phyloP scores from a whole-genome alignment of 2,113 vertebrate species.

The Greenwoodochromis staneri region DNA sequence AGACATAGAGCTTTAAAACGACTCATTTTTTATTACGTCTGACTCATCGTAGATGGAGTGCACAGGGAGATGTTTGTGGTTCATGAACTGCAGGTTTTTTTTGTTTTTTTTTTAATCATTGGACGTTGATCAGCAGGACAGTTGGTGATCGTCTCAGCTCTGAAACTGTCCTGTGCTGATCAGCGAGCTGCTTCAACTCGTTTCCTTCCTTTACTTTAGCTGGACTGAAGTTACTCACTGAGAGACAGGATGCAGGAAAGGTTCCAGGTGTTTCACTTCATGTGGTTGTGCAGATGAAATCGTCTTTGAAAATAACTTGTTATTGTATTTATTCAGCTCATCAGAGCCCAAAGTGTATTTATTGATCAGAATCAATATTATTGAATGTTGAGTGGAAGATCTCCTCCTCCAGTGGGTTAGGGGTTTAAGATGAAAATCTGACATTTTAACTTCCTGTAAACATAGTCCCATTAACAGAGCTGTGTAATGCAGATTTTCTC shows the following conservation, averaged over 20 bases:
- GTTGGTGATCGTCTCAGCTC: not conserved
- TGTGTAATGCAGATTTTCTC: not conserved
- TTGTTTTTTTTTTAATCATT: rapidly evolving
- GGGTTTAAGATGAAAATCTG: not conserved
- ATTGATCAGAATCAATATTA: not conserved
- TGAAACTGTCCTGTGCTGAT: not conserved
- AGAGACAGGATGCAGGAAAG: not conserved
- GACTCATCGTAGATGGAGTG: not conserved
- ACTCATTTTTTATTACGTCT: not conserved
- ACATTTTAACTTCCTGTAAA: not conserved
- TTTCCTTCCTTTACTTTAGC: not conserved
- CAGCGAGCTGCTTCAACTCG: not conserved
- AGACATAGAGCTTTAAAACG: not conserved
- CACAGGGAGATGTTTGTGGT: not conserved
- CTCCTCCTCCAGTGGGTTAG: not conserved
- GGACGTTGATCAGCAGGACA: not conserved
- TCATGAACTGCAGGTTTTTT: not conserved
- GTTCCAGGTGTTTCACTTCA: not conserved
- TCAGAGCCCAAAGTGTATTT: not conserved
- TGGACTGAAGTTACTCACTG: not conserved
- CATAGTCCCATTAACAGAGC: not conserved
- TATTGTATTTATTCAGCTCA: not conserved
- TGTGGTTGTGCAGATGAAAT: not conserved
- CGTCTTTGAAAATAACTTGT: not conserved
- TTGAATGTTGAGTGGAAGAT: not conserved